phyloP scores from a whole-genome alignment of 2,113 vertebrate genomes.

The Campylomormyrus tamandua region DNA sequence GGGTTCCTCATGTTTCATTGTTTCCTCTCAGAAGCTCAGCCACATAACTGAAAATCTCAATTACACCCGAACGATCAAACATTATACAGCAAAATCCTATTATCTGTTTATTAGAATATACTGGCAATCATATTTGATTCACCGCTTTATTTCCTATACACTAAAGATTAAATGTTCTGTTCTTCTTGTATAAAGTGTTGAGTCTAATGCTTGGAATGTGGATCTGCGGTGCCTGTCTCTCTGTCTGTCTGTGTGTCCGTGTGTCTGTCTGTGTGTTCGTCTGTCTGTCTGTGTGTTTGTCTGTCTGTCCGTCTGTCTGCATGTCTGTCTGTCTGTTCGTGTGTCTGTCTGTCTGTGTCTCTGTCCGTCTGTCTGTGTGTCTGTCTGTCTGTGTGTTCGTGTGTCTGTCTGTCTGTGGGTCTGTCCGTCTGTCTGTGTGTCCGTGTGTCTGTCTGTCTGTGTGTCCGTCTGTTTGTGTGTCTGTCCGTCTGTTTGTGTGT shows the following conservation, averaged over 20 bases:
- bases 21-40: background rate
- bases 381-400: too few species aligned
- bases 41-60: background rate
- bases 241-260: too few species aligned
- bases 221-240: conserved; percentile 18
- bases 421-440: too few species aligned
- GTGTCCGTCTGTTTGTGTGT: conserved; percentile 4
- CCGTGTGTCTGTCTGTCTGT: too few species aligned
- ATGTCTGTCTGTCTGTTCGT: too few species aligned
- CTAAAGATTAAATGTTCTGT: background rate
- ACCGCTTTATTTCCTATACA: background rate
- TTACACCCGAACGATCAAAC: background rate
- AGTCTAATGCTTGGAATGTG: conserved; percentile 7
- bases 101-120: background rate
- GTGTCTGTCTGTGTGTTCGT: conserved; percentile 16
- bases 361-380: background rate
- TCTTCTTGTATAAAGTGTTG: background rate
- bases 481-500: conserved; percentile 2
- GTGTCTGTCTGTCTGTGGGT: background rate
- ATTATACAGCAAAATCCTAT: background rate
- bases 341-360: background rate
- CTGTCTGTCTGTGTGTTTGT: background rate
- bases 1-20: background rate
- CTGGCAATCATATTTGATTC: background rate
- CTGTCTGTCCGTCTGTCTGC: too few species aligned